A percentile compares a stretch with the other conserved stretches of the same genome.
Evolutionary conservation across 1,140 invertebrate species (phyloP).

Genomic region (Helicoverpa zea): DNA sequence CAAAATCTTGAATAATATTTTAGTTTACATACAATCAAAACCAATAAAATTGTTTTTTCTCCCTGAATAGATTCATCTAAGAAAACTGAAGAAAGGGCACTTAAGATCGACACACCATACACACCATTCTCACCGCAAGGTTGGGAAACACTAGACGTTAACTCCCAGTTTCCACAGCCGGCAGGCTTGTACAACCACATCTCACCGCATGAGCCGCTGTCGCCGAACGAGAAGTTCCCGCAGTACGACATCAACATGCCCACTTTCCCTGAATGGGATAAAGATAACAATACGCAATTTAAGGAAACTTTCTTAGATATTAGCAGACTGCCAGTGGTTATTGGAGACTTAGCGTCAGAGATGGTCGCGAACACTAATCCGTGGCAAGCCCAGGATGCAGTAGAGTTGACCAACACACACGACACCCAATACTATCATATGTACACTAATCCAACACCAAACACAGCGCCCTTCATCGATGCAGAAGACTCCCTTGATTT

Average conservation of each 20-base stretch:
- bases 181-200: constrained; percentile 65
- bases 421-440: constrained; percentile 69
- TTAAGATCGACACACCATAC: constrained; percentile 79
- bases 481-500: constrained; percentile 77
- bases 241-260: constrained; percentile 63
- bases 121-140: constrained; percentile 79
- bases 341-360: constrained; percentile 73
- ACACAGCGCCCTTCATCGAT: constrained; percentile 76
- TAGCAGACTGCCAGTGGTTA: constrained; percentile 73
- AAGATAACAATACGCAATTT: constrained; percentile 63
- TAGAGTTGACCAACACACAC: constrained; percentile 62
- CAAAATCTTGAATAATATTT: too few species aligned
- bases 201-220: constrained; percentile 66
- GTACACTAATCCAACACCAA: constrained; percentile 63
- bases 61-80: constrained; percentile 71
- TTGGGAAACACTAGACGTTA: constrained; percentile 78
- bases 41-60: constrained; percentile 43
- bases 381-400: constrained; percentile 60
- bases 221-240: constrained; percentile 66
- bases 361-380: constrained; percentile 59
- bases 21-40: background rate
- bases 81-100: constrained; percentile 74
- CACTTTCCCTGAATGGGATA: constrained; percentile 49
- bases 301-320: constrained; percentile 77
- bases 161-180: constrained; percentile 68